Conservation (phyloP, 1,140 invertebrate species). For the Heterodera schachtii region DNA sequence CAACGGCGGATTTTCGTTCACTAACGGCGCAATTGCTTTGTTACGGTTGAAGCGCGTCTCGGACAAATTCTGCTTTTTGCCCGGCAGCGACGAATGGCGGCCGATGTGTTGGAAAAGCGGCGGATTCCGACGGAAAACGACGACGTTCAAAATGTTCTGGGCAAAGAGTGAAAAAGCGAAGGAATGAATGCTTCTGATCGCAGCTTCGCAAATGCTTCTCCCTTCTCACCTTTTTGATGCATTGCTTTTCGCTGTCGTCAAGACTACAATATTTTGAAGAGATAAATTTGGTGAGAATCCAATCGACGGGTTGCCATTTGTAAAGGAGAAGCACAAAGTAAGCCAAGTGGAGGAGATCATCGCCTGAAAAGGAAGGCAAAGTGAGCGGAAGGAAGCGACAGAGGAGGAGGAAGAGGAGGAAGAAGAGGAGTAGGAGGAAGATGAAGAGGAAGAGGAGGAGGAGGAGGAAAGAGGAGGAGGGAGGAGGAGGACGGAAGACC, state of each 20-base stretch:
- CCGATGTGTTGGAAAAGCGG: constrained; percentile 33
- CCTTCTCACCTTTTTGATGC: constrained; percentile 12
- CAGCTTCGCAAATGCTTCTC: neutral
- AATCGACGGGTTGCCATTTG: constrained; percentile 30
- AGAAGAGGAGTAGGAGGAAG: too few relatives aligned
- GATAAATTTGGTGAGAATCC: constrained; percentile 25
- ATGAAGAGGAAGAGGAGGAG: constrained; percentile 4
- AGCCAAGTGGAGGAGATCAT: constrained; percentile 15
- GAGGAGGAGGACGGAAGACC: too few relatives aligned
- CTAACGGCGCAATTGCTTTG: constrained; percentile 8
- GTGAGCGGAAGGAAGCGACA: neutral
- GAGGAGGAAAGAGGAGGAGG: neutral
- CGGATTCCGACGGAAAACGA: constrained; percentile 16
- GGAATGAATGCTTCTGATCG: neutral
- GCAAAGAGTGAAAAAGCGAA: neutral
- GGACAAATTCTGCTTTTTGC: constrained; percentile 32
- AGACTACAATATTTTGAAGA: constrained; percentile 19
- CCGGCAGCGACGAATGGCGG: constrained; percentile 25
- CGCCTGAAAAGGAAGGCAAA: neutral
- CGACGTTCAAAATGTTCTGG: neutral
- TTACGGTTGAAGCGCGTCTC: constrained; percentile 17
- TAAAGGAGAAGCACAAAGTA: constrained; percentile 32
- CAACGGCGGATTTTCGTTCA: constrained; percentile 21
- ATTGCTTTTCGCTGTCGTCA: constrained; percentile 7
- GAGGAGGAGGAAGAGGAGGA: too few relatives aligned